Conservation (phyloP, 2,888 invertebrate genomes). For the Drosophila putrida region DNA sequence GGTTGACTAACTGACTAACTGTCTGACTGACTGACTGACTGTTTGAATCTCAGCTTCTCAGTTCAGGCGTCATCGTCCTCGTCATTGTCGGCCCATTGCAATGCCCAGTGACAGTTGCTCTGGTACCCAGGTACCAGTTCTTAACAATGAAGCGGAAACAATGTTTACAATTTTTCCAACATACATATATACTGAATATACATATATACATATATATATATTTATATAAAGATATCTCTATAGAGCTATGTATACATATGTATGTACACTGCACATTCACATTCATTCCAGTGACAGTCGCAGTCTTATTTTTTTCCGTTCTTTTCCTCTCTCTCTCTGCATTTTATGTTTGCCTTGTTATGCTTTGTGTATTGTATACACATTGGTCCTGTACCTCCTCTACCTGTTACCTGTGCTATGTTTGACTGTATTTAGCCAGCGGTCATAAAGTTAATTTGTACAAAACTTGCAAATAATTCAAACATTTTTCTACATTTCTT, state of each 20-base stretch:
- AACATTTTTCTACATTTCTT: constrained; percentile 43
- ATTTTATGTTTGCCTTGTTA: constrained; percentile 76
- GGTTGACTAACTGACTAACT: constrained; percentile 29
- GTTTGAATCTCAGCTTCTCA: constrained; percentile 52
- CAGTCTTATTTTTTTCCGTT: constrained; percentile 41
- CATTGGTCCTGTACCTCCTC: constrained; percentile 64
- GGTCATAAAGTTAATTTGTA: constrained; percentile 82
- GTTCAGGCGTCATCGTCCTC: constrained; percentile 59
- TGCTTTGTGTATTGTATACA: constrained; percentile 78
- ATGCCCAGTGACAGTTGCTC: constrained; percentile 52
- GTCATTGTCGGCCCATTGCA: constrained; percentile 58
- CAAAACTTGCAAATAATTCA: constrained; percentile 80
- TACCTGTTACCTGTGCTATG: constrained; percentile 43
- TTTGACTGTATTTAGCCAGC: constrained; percentile 79
- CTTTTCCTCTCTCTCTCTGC: constrained; percentile 50
- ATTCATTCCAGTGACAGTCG: constrained; percentile 46
- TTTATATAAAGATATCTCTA: constrained; percentile 15
- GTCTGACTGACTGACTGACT: constrained; percentile 40
- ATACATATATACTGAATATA: constrained; percentile 8
- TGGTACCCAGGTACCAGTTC: constrained; percentile 40
- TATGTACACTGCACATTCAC: constrained; percentile 20
- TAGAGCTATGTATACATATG: constrained; percentile 13
- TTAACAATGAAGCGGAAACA: constrained; percentile 81
- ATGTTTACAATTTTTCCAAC: constrained; percentile 75
- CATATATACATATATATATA: constrained; percentile 22